Conservation (phyloP, 2,797 vertebrate species). For the Thalassophryne amazonica region DNA sequence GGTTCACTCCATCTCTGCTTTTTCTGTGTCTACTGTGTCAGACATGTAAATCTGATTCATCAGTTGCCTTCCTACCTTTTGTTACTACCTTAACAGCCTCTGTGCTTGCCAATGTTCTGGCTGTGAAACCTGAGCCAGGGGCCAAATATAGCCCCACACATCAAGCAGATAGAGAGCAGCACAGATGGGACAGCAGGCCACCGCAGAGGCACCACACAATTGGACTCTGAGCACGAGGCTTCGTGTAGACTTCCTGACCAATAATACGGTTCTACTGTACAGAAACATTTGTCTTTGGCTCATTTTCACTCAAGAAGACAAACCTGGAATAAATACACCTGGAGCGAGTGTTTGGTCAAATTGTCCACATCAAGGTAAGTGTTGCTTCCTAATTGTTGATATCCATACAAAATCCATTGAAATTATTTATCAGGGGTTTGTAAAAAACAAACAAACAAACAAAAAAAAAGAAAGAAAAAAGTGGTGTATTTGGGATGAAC, state of each 20-base stretch:
- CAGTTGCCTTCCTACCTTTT: constrained; percentile 53
- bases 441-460: too few relatives aligned
- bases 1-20: not conserved
- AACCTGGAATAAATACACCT: constrained; percentile 58
- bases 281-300: constrained; percentile 43
- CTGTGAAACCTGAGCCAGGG: constrained; percentile 92
- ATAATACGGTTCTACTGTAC: constrained; percentile 55
- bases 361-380: constrained; percentile 60
- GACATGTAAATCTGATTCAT: constrained; percentile 26
- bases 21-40: constrained; percentile 20
- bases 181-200: constrained; percentile 87
- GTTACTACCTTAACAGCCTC: constrained; percentile 70
- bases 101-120: constrained; percentile 79
- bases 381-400: not conserved
- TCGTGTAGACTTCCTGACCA: constrained; percentile 47
- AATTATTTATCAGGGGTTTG: not conserved
- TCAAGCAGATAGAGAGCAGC: constrained; percentile 81
- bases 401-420: too few relatives aligned
- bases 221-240: constrained; percentile 62
- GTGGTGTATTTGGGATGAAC: too few relatives aligned
- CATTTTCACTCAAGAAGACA: constrained; percentile 24
- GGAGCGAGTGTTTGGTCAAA: constrained; percentile 41
- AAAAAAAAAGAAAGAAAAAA: too few relatives aligned
- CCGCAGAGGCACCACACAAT: constrained; percentile 65
- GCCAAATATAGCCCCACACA: constrained; percentile 92